Evolutionary conservation across 37 sponge, comb jelly and placozoan species (phyloP).

Genomic region (Oscarella lobularis): DNA sequence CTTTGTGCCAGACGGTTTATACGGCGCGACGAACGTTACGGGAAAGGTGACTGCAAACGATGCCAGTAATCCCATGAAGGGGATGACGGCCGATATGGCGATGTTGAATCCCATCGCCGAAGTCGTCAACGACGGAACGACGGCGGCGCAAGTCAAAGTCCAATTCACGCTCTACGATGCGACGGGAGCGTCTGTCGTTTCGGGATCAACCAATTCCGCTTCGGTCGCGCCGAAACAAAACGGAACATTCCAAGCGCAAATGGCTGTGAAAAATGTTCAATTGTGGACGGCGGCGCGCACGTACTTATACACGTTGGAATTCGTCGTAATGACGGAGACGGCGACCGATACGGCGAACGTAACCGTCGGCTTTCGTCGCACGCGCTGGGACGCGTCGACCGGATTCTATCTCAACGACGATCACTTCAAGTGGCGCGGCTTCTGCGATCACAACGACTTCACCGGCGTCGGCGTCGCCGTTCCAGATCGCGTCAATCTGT

Average conservation of each 20-base stretch:
- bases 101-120: constrained; percentile 12
- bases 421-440: constrained; percentile 33
- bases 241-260: background rate
- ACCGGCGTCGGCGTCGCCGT: constrained; percentile 32
- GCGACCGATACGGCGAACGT: constrained; percentile 1
- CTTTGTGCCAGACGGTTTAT: constrained; percentile 18
- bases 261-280: constrained; percentile 4
- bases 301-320: constrained; percentile 23
- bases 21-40: constrained; percentile 13
- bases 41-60: constrained; percentile 10
- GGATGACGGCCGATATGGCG: constrained; percentile 12
- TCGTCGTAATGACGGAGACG: background rate
- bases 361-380: constrained; percentile 15
- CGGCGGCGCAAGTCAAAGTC: background rate
- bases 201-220: background rate
- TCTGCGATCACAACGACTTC: constrained; percentile 48
- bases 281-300: constrained; percentile 28
- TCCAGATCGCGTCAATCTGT: constrained; percentile 32
- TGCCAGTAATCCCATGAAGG: constrained; percentile 8
- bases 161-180: constrained; percentile 7
- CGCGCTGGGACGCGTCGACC: constrained; percentile 20
- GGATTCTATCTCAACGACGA: constrained; percentile 35
- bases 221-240: constrained; percentile 4
- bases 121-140: constrained; percentile 21
- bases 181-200: background rate